Conservation (phyloP, 2,113 vertebrate genomes). For the Poeciliopsis retropinna region DNA sequence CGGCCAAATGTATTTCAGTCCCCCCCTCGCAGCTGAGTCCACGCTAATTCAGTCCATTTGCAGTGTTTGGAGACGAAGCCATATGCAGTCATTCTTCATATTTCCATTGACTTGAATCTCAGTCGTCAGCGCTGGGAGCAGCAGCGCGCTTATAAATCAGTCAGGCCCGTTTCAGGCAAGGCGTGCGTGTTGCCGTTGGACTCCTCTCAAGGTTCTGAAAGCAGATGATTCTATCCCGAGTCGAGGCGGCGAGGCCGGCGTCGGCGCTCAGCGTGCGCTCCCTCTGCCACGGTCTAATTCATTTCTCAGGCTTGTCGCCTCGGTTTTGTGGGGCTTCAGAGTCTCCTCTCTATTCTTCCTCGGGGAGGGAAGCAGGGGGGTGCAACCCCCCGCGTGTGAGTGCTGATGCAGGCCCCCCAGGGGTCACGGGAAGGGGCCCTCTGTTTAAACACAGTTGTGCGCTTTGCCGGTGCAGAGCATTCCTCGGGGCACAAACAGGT, state of each 20-base stretch:
- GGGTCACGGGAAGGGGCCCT: constrained; percentile 77
- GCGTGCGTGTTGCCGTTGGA: constrained; percentile 30
- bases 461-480: constrained; percentile 59
- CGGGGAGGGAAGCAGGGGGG: constrained; percentile 1
- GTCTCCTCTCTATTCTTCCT: constrained; percentile 60
- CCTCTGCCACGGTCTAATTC: constrained; percentile 56
- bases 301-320: constrained; percentile 74
- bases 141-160: constrained; percentile 43
- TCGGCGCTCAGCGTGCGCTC: constrained; percentile 50
- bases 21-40: constrained; percentile 36
- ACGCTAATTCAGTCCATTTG: constrained; percentile 65
- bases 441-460: constrained; percentile 77
- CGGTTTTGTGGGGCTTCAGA: constrained; percentile 65
- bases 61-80: constrained; percentile 31
- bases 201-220: constrained; percentile 51
- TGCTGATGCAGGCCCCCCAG: constrained; percentile 51
- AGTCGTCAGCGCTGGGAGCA: constrained; percentile 41
- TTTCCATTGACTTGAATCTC: constrained; percentile 54
- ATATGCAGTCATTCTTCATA: constrained; percentile 44
- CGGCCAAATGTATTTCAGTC: constrained; percentile 45
- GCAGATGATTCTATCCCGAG: constrained; percentile 45
- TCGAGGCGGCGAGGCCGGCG: constrained; percentile 36
- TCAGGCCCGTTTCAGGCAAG: constrained; percentile 21
- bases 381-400: constrained; percentile 60
- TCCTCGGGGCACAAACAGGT: constrained; percentile 75